Percentiles rank a stretch among this genome's conserved stretches.
phyloP scores from a whole-genome alignment of 2,113 vertebrate species.

The Galeopterus variegatus region DNA sequence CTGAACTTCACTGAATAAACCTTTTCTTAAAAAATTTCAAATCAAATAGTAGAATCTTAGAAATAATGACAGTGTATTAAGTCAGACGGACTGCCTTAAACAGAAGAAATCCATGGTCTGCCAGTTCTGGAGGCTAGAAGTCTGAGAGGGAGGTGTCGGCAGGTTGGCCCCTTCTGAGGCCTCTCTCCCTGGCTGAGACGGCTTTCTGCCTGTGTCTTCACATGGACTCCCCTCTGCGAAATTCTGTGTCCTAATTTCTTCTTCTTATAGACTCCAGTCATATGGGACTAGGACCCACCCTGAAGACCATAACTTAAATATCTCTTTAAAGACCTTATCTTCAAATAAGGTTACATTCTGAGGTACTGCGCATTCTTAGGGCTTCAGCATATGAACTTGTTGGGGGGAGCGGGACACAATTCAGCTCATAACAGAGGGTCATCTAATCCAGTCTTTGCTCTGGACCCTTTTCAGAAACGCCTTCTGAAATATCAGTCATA shows the following conservation, averaged over 20 bases:
- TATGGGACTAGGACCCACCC: not conserved
- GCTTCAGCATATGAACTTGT: not conserved
- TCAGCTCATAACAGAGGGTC: not conserved
- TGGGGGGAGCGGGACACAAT: not conserved
- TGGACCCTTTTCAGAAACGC: not conserved
- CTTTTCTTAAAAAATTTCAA: not conserved
- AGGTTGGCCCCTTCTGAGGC: not conserved
- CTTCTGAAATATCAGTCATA: not conserved
- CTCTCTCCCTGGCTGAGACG: not conserved
- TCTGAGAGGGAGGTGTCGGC: not conserved
- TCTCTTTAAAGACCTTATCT: not conserved
- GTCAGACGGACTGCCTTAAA: not conserved
- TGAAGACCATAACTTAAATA: not conserved
- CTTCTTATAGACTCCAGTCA: not conserved
- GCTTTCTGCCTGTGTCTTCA: not conserved
- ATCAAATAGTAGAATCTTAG: not conserved
- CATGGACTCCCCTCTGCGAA: accelerated
- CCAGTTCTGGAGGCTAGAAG: not conserved
- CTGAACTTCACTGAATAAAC: not conserved
- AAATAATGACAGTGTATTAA: not conserved
- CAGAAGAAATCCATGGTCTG: not conserved
- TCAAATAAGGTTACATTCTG: not conserved
- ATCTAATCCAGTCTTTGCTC: not conserved
- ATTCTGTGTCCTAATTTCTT: not conserved
- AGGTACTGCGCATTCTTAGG: not conserved